Evolutionary conservation across 2,888 invertebrate species (phyloP), one percentile per base, ranked within the genome.

Genomic region (Agrilus biguttatus): DNA sequence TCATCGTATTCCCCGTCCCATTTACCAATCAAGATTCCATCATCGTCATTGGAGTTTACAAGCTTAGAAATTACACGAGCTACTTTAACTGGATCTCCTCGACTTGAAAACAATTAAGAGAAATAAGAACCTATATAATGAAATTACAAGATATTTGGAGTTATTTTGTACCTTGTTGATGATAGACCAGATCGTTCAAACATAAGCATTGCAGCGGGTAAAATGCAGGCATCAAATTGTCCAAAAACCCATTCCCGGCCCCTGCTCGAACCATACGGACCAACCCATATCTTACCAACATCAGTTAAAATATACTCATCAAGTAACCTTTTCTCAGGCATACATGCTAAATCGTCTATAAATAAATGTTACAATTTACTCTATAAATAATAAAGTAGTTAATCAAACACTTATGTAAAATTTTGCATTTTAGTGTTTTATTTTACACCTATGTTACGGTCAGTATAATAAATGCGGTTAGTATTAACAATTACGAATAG

Each of bases 201-300:
- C 66, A 85, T 70, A 39, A 81, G 69, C 72, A 80, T 78, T 46
- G 74, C 73, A 1, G 83, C 79, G 0, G 82, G 81, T 12, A 86
- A 65, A 2, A 83, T 78, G 2, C 71, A 70, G 1, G 74, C 78
- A 45, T 84, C 82, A 55, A 84, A 86, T 68, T 89, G 89, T 0
- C 86, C 88, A 57, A 78, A 89, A 33, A 82, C 73, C 89, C 89
- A 90, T 51, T 83, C 80, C 40, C 84, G 71, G n/a, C 88, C 86
- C 12, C 77, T 71, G 14, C 80, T 76, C 35, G 76, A 75, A 45
- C 78, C 79, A 53, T 77, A 74, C 0, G 84, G 78, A 0, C 88
- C 88, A 13, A 85, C 77, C 83, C 85, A 90, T 34, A 90, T 80
- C 61, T 88, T 84, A 37, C 89, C 89, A n/a, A 81, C 77, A 58